These are phyloP conservation scores for Seira musarum DNA, from an alignment of 2,888 invertebrate genomes.

Conservation along the genomic window DNA sequence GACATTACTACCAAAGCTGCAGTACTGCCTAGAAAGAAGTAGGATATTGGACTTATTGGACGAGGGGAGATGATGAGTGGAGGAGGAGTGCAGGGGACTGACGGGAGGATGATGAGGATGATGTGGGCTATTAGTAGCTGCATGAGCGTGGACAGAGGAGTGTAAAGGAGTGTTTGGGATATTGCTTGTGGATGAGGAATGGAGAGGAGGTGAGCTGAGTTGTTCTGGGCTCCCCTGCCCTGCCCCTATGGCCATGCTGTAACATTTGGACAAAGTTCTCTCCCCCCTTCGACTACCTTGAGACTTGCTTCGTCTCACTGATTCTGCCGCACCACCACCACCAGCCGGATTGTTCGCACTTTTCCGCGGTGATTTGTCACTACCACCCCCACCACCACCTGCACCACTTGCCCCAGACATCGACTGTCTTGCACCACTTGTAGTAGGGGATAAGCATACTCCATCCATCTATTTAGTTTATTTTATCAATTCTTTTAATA, in stretches of 20 bases:
- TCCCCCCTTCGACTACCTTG: conserved; percentile 88
- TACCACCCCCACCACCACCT: conserved; percentile 69
- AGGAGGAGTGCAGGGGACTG: conserved; percentile 73
- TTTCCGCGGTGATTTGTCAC: conserved; percentile 70
- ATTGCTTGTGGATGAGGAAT: conserved; percentile 60
- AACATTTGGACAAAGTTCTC: conserved; percentile 85
- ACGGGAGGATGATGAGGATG: conserved; percentile 38
- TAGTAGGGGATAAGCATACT: conserved; percentile 81
- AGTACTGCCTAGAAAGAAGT: conserved; percentile 88
- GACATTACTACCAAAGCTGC: conserved; percentile 93
- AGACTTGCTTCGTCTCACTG: conserved; percentile 89
- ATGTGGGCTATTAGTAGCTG: too few relatives aligned
- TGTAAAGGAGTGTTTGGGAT: conserved; percentile 71
- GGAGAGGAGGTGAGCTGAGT: conserved; percentile 63
- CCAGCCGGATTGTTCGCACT: conserved; percentile 43
- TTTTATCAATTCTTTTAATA: too few relatives aligned
- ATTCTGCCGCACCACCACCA: conserved; percentile 72
- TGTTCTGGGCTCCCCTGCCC: conserved; percentile 67
- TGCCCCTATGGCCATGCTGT: conserved; percentile 80
- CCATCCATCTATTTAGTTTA: conserved; percentile 81
- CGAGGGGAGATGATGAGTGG: conserved; percentile 75
- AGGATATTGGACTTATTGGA: conserved; percentile 69
- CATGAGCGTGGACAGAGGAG: conserved; percentile 41
- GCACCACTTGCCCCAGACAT: conserved; percentile 60
- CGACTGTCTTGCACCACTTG: conserved; percentile 70